A percentile compares a stretch with the other conserved stretches of the same genome.
These are phyloP conservation scores for Hypothenemus hampei DNA, from an alignment of 1,140 invertebrate species.

Conservation along the genomic window DNA sequence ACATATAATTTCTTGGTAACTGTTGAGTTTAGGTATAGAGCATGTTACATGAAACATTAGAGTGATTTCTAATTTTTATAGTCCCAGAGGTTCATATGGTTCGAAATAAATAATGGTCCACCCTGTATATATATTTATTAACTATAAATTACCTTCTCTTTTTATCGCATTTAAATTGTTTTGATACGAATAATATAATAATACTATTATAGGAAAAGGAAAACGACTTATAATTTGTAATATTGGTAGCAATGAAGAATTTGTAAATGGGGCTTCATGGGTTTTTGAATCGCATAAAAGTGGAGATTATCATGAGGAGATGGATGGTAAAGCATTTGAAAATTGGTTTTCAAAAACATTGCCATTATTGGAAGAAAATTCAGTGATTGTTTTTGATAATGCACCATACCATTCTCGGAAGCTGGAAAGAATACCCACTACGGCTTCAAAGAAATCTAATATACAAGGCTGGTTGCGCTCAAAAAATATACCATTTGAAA, in stretches of 20 bases:
- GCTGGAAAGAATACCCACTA: constrained; percentile 28
- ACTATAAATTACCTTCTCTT: too few relatives aligned
- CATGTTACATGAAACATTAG: too few relatives aligned
- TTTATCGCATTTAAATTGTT: too few relatives aligned
- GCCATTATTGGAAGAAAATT: constrained; percentile 24
- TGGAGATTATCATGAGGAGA: background rate
- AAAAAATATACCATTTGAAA: constrained; percentile 28
- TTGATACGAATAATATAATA: background rate
- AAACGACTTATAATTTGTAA: background rate
- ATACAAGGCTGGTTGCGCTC: constrained; percentile 35
- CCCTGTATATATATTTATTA: too few relatives aligned
- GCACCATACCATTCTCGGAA: constrained; percentile 29
- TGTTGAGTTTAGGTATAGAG: too few relatives aligned
- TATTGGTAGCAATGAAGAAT: background rate
- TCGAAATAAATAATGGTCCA: too few relatives aligned
- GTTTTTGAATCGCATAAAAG: background rate
- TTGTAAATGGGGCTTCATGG: background rate
- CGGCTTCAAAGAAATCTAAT: constrained; percentile 27
- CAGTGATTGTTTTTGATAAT: constrained; percentile 35
- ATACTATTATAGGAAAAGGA: background rate
- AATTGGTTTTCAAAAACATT: constrained; percentile 24
- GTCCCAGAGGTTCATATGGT: too few relatives aligned
- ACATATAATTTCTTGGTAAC: too few relatives aligned
- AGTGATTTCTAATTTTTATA: too few relatives aligned
- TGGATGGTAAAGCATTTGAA: background rate